Conservation (phyloP, 2,888 invertebrate genomes). For the Schizotus pectinicornis region DNA sequence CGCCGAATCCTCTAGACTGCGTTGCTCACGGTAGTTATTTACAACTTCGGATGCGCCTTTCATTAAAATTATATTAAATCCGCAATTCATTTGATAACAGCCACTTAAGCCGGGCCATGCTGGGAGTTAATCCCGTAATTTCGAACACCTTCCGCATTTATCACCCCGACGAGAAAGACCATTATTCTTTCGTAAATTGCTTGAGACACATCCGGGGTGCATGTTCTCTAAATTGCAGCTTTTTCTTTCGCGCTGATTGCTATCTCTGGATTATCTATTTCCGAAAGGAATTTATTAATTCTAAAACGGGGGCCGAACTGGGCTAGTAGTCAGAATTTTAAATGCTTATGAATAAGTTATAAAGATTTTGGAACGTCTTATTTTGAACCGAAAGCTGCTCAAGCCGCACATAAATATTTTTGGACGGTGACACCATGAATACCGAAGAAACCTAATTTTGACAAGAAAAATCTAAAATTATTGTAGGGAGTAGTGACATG, state of each 20-base stretch:
- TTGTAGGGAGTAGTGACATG: too few relatives aligned
- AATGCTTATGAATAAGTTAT: too few relatives aligned
- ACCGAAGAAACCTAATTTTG: too few relatives aligned
- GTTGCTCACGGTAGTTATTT: conserved; percentile 3
- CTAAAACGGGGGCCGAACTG: too few relatives aligned
- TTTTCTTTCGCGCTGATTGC: conserved; percentile 6
- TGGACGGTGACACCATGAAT: too few relatives aligned
- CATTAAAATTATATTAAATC: conserved; percentile 39
- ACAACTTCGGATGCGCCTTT: conserved; percentile 14
- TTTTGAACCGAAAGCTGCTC: too few relatives aligned
- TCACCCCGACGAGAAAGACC: conserved; percentile 33
- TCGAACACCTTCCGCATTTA: conserved; percentile 40
- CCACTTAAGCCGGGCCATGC: conserved; percentile 34
- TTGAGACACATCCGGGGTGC: conserved; percentile 28
- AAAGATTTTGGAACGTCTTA: too few relatives aligned
- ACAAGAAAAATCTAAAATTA: too few relatives aligned
- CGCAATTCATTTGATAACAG: conserved; percentile 39
- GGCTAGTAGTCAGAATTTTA: too few relatives aligned
- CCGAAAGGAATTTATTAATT: too few relatives aligned
- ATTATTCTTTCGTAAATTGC: conserved; percentile 36
- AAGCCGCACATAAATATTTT: too few relatives aligned
- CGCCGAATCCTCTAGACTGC: background rate
- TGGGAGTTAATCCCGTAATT: conserved; percentile 40
- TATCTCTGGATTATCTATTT: too few relatives aligned
- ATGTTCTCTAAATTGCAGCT: conserved; percentile 32